Evolutionary conservation across 2,113 vertebrate genomes (phyloP).

Genomic region (Buteo buteo): DNA sequence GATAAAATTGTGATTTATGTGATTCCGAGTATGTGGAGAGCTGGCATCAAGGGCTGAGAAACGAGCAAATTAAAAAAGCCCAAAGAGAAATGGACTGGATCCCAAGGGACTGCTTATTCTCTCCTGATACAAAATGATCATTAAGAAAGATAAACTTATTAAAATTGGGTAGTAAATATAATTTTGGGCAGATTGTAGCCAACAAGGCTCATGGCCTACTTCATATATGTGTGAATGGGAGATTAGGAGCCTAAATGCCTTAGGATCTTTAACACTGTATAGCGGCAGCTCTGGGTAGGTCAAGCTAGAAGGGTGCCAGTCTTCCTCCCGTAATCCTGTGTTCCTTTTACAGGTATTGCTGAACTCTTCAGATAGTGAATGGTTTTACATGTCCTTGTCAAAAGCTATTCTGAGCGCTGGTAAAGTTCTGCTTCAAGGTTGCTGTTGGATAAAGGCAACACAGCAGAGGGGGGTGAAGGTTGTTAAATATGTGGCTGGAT

Average conservation of each 20-base stretch:
- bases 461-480: background rate
- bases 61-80: background rate
- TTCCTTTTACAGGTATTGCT: background rate
- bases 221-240: background rate
- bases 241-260: background rate
- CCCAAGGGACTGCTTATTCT: background rate
- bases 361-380: background rate
- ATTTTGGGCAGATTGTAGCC: background rate
- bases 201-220: background rate
- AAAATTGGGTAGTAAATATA: background rate
- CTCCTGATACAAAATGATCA: background rate
- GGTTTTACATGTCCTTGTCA: background rate
- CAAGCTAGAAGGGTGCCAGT: background rate
- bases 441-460: background rate
- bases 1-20: background rate
- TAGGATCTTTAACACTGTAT: accelerated
- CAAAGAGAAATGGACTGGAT: background rate
- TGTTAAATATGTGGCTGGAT: background rate
- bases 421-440: background rate
- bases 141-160: background rate
- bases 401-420: background rate
- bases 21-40: background rate
- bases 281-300: background rate
- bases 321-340: background rate
- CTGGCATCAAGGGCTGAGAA: background rate